Conservation (phyloP, 2,888 invertebrate species). For the Elysia crispata region DNA sequence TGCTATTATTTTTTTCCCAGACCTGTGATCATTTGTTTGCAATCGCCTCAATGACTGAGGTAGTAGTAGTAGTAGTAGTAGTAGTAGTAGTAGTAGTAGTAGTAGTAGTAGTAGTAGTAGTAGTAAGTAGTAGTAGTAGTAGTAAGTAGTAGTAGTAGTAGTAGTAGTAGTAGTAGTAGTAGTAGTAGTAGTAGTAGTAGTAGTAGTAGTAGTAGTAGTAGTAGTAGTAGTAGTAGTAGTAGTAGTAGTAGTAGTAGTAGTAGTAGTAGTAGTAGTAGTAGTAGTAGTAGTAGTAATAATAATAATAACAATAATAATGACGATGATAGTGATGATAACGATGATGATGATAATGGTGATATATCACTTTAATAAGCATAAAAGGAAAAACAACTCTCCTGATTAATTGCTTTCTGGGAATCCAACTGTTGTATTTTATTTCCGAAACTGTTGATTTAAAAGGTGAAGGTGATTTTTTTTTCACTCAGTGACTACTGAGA, state of each 20-base stretch:
- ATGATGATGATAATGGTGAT: slow-evolving; percentile 15
- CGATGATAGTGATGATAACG: not conserved
- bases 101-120: slow-evolving; percentile 22
- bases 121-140: too few species aligned
- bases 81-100: not conserved
- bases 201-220: not conserved
- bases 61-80: not conserved
- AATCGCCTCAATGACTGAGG: not conserved
- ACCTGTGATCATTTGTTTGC: not conserved
- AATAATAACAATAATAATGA: not conserved
- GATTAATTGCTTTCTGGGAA: not conserved
- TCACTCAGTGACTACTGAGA: too few species aligned
- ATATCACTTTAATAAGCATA: not conserved
- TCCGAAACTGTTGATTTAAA: too few species aligned
- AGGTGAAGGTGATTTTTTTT: too few species aligned
- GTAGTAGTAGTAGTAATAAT: not conserved
- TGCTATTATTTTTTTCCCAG: too few species aligned
- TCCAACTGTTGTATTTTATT: too few species aligned
- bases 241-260: slow-evolving; percentile 14
- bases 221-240: not conserved
- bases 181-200: not conserved
- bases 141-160: not conserved
- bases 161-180: not conserved
- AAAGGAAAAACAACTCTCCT: too few species aligned
- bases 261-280: slow-evolving; percentile 11